Evolutionary conservation across 2,888 invertebrate species (phyloP).

Genomic region (Protonemura montana): DNA sequence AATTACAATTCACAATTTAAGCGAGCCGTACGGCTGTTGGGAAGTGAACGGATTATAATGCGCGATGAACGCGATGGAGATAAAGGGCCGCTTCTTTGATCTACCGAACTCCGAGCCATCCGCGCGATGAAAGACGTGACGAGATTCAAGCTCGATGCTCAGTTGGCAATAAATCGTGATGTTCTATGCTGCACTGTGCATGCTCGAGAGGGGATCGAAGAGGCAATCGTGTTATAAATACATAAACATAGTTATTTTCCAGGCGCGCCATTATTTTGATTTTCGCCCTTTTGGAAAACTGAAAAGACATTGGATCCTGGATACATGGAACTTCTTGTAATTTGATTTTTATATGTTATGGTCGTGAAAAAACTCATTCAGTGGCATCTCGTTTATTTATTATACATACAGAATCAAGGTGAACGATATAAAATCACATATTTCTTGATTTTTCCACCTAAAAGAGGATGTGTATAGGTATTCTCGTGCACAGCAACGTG

Average conservation of each 20-base stretch:
- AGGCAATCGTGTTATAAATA: slow-evolving; percentile 7
- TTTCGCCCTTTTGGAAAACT: background rate
- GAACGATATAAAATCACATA: too few relatives aligned
- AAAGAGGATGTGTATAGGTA: background rate
- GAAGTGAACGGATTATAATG: background rate
- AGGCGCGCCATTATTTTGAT: background rate
- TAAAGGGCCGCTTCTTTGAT: slow-evolving; percentile 28
- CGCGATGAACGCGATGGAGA: slow-evolving; percentile 20
- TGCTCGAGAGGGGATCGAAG: background rate
- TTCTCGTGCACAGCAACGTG: background rate
- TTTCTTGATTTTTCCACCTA: background rate
- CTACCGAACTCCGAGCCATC: slow-evolving; percentile 8
- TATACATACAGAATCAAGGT: too few relatives aligned
- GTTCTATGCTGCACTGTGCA: background rate
- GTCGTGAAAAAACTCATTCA: too few relatives aligned
- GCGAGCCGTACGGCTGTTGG: background rate
- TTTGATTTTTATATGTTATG: too few relatives aligned
- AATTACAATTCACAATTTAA: slow-evolving; percentile 26
- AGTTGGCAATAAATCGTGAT: slow-evolving; percentile 28
- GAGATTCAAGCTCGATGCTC: slow-evolving; percentile 10
- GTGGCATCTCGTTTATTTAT: too few relatives aligned
- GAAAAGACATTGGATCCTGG: background rate
- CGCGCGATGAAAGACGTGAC: slow-evolving; percentile 36
- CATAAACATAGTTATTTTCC: background rate
- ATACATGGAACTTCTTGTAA: background rate